Evolutionary conservation across 92 coral and sea anemone genomes (phyloP).

Genomic region (Pocillopora grandis): DNA sequence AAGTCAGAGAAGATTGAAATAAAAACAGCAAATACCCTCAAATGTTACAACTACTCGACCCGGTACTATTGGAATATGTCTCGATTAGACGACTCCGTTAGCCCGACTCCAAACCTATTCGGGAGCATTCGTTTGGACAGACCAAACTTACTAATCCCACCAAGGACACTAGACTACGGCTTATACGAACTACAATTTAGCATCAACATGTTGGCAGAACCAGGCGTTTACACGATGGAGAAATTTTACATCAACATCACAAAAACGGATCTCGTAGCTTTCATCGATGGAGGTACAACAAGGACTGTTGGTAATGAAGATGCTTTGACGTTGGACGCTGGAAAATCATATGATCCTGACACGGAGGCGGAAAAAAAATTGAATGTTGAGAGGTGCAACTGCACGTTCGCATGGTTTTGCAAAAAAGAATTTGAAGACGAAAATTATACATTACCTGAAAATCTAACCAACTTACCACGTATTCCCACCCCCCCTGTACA

Average conservation of each 20-base stretch:
- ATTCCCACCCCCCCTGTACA: conserved; percentile 6
- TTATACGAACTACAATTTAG: conserved; percentile 28
- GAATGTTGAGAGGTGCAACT: conserved; percentile 2
- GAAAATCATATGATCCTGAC: conserved; percentile 57
- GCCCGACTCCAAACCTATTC: not conserved
- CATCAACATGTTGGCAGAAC: conserved; percentile 36
- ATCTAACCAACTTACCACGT: conserved; percentile 20
- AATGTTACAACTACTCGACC: conserved; percentile 30
- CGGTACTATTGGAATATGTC: conserved; percentile 45
- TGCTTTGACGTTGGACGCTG: conserved; percentile 29
- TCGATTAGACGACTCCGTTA: not conserved
- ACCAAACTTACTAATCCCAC: conserved; percentile 14
- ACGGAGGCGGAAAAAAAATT: not conserved
- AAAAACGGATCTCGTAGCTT: conserved; percentile 33
- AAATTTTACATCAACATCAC: conserved; percentile 33
- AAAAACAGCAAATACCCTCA: conserved; percentile 27
- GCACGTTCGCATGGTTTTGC: conserved; percentile 60
- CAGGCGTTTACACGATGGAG: conserved; percentile 35
- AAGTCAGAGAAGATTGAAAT: conserved; percentile 39
- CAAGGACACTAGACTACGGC: conserved; percentile 23
- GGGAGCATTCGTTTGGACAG: not conserved
- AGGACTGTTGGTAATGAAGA: conserved; percentile 44
- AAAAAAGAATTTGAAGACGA: conserved; percentile 3
- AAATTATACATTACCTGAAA: conserved; percentile 49
- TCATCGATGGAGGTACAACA: conserved; percentile 57